A percentile compares a stretch with the other conserved stretches of the same genome.
These are phyloP conservation scores for Phaenicophaeus curvirostris DNA, from an alignment of 2,797 vertebrate species.

Conservation along the genomic window DNA sequence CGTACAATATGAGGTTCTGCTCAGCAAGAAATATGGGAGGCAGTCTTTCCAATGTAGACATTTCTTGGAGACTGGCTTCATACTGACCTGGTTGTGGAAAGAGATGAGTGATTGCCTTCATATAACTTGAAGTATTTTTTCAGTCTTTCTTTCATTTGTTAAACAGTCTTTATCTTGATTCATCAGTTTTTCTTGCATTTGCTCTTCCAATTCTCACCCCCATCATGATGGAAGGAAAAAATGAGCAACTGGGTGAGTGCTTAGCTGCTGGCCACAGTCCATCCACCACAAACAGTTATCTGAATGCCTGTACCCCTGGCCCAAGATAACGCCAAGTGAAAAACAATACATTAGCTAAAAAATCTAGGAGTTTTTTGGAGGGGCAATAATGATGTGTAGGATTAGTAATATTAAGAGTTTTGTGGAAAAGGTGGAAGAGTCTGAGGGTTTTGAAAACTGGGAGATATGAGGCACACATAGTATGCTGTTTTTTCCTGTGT, in stretches of 20 bases:
- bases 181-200: not conserved
- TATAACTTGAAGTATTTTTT: accelerated
- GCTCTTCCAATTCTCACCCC: not conserved
- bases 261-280: not conserved
- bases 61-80: not conserved
- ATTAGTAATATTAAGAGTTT: not conserved
- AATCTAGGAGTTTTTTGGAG: not conserved
- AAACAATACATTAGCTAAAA: not conserved
- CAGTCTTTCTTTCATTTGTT: not conserved
- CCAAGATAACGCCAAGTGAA: not conserved
- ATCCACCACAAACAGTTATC: no score
- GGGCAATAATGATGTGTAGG: not conserved
- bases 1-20: accelerated
- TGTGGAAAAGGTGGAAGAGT: not conserved
- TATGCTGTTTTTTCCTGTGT: not conserved
- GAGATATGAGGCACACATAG: not conserved
- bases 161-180: not conserved
- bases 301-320: not conserved
- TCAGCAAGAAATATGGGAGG: not conserved
- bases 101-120: not conserved
- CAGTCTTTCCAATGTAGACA: not conserved
- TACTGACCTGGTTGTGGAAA: not conserved
- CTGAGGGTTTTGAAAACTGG: not conserved
- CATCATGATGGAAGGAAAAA: not conserved
- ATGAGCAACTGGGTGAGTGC: accelerated